Percentiles rank a stretch among this genome's conserved stretches.
Conservation (phyloP, 2,888 invertebrate genomes). For the Epirrhoe tristata region DNA sequence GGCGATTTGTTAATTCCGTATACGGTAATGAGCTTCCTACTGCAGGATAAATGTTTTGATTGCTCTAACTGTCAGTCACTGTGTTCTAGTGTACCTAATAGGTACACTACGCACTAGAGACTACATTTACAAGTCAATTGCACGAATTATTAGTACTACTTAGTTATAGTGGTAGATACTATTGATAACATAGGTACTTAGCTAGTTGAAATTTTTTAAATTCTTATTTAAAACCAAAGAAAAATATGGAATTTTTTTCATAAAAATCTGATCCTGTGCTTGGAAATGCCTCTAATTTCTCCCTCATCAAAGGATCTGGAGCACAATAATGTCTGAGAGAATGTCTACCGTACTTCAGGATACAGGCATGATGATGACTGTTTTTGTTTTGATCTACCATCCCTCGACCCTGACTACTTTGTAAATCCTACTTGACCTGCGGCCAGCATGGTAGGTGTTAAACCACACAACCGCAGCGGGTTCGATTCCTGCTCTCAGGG, state of each 20-base stretch:
- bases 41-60: constrained; percentile 14
- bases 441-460: constrained; percentile 40
- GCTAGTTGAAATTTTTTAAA: too few species aligned
- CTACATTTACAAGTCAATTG: neutral
- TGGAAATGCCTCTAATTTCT: too few species aligned
- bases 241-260: too few species aligned
- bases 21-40: constrained; percentile 41
- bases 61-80: constrained; percentile 9
- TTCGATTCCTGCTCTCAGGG: constrained; percentile 55
- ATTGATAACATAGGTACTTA: too few species aligned
- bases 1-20: constrained; percentile 50
- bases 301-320: too few species aligned
- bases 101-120: neutral
- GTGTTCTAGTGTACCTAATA: neutral
- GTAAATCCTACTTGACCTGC: neutral
- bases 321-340: neutral
- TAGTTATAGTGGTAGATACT: neutral
- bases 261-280: too few species aligned
- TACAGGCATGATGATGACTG: neutral
- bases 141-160: neutral
- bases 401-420: neutral
- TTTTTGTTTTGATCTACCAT: neutral
- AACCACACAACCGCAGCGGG: constrained; percentile 46
- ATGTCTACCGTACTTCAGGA: neutral
- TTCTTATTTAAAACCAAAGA: too few species aligned